Base-by-base conservation (phyloP, 2,113 vertebrate species). In the Micronisus gabar region DNA sequence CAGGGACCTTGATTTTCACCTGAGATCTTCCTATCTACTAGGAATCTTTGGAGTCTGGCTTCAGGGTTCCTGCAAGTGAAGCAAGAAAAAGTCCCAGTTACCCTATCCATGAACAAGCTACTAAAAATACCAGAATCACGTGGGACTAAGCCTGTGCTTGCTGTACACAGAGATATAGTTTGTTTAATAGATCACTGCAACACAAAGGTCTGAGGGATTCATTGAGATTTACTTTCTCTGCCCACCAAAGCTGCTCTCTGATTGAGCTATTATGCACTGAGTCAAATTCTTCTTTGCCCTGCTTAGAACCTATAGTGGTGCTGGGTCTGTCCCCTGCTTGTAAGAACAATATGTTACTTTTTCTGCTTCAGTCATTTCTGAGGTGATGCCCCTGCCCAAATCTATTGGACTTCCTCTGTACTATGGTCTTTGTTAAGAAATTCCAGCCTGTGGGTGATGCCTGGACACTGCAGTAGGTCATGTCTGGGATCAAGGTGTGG, bases 81-180 rank as follows among this genome's bases (percentile, higher is more conserved):
- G 58, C 29, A 95, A 90, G 68, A 76, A 85, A 47, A 93, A 73
- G 62, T 72, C 67, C n/a, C 18, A 2, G 25, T 66, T 95, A 78
- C n/a, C 45, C 68, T 81, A 73, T 43, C 55, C 30, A 43, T 47
- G 29, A 90, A 72, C n/a, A 80, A 92, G 53, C 34, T 82, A 63
- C 92, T 96, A 92, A 95, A 95, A 96, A 94, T 93, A 92, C 11
- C 48, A 55, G 56, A 61, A 87, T 92, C 79, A 72, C 7, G 2
- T 59, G 74, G 62, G 70, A 95, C 75, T 68, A 88, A 95, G 41
- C 52, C 52, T 85, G 61, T 93, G 84, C 47, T 93, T 79, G 52
- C 71, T 68, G 27, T 80, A 88, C 82, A 85, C 6, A 34, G 66
- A 91, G n/a, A 58, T 43, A 72, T 18, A 3, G 68, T 70, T 81